phyloP scores from a whole-genome alignment of 2,113 vertebrate genomes.

The Ursus arctos region DNA sequence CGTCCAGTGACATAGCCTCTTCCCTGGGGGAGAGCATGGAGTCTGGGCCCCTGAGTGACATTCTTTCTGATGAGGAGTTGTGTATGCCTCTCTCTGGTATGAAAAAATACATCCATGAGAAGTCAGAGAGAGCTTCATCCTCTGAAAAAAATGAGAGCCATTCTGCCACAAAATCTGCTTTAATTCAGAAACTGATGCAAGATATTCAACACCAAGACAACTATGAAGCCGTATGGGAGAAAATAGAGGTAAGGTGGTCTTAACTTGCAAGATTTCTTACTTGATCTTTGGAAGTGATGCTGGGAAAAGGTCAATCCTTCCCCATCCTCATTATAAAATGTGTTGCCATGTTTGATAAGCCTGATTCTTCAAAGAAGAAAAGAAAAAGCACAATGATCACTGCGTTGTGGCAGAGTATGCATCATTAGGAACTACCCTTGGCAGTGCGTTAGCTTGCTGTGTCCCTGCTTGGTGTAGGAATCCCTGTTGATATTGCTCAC shows the following conservation, averaged over 20 bases:
- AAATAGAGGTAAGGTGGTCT: slow-evolving; percentile 93
- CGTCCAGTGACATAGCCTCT: slow-evolving; percentile 94
- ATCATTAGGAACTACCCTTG: not conserved
- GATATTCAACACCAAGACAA: slow-evolving; percentile 95
- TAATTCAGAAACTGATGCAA: slow-evolving; percentile 94
- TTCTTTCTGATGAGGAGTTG: slow-evolving; percentile 94
- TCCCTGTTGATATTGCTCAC: not conserved
- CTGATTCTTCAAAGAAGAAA: not conserved
- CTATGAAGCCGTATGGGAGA: slow-evolving; percentile 94
- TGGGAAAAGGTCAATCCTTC: not conserved
- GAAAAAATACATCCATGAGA: slow-evolving; percentile 85
- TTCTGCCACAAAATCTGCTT: slow-evolving; percentile 86
- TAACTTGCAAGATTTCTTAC: not conserved
- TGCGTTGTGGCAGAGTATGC: not conserved
- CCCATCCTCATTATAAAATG: not conserved
- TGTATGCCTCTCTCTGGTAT: slow-evolving; percentile 80
- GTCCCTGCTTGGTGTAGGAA: not conserved
- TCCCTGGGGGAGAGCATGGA: slow-evolving; percentile 95
- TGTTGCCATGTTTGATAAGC: slow-evolving; percentile 11
- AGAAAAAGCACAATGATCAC: not conserved
- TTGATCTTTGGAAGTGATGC: not conserved
- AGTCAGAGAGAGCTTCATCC: slow-evolving; percentile 75
- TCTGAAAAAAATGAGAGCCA: slow-evolving; percentile 85
- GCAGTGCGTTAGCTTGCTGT: not conserved
- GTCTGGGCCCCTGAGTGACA: slow-evolving; percentile 95